Evolutionary conservation across 2,797 vertebrate species (phyloP).

Genomic region (Notoglanidium macrostoma): DNA sequence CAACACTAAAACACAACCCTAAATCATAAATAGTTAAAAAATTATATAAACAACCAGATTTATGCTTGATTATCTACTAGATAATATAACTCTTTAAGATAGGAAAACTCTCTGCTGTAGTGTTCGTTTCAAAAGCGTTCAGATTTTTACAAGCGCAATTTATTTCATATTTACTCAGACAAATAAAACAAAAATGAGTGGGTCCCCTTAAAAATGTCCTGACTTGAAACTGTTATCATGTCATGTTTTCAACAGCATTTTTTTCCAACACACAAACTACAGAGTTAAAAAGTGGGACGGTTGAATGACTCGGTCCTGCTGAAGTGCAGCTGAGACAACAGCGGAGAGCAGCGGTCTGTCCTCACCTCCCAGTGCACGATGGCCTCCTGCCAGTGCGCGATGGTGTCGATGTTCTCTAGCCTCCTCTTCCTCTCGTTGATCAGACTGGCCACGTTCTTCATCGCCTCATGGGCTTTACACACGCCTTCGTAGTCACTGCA

Average conservation of each 20-base stretch:
- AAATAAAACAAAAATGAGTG: not conserved
- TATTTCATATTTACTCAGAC: not conserved
- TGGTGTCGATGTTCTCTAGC: constrained; percentile 92
- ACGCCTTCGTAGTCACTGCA: constrained; percentile 87
- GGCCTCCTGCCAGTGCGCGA: constrained; percentile 94
- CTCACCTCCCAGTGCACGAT: constrained; percentile 95
- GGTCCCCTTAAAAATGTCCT: not conserved
- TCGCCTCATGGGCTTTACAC: constrained; percentile 88
- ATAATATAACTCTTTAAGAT: not conserved
- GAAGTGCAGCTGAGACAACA: constrained; percentile 35
- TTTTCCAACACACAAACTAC: not conserved
- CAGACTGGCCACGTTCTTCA: constrained; percentile 96
- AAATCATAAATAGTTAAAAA: not conserved
- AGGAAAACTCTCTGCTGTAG: not conserved
- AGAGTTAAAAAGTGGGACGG: not conserved
- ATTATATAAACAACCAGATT: not conserved
- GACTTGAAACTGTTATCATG: not conserved
- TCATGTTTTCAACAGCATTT: not conserved
- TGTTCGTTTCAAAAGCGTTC: not conserved
- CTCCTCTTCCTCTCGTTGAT: constrained; percentile 96
- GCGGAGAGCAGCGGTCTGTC: constrained; percentile 12
- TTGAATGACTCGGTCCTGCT: not conserved
- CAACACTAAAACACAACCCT: not conserved
- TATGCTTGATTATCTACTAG: not conserved
- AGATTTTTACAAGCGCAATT: not conserved